These are phyloP conservation scores for Perognathus longimembris DNA, from an alignment of 2,113 vertebrate species.

Conservation along the genomic window DNA sequence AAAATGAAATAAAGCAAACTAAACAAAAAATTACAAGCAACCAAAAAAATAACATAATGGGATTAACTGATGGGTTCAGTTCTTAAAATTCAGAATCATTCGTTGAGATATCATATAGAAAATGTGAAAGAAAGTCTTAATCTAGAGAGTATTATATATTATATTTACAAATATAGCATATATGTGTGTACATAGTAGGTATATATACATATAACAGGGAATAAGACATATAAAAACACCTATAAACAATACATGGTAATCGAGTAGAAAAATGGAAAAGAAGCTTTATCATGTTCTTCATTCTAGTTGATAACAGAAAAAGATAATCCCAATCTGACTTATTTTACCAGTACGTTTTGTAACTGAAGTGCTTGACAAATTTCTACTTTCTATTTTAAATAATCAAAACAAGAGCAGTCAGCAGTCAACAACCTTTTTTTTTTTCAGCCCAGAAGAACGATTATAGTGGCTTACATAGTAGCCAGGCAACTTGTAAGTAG, in stretches of 20 bases:
- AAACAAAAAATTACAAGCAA: neutral
- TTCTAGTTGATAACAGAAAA: conserved; percentile 42
- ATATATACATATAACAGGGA: neutral
- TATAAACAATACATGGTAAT: neutral
- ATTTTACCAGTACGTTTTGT: neutral
- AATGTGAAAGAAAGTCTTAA: neutral
- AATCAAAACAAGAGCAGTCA: neutral
- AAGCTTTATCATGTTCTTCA: neutral
- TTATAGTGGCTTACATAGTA: neutral
- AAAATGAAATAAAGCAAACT: conserved; percentile 24
- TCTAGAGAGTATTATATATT: neutral
- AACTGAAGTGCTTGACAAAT: neutral
- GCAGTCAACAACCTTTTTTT: neutral
- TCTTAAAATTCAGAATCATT: conserved; percentile 31
- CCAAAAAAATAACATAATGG: neutral
- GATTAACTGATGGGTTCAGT: neutral
- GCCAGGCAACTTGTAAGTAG: conserved; percentile 68
- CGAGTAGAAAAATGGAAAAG: neutral
- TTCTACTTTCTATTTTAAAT: conserved; percentile 39
- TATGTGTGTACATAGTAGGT: too few species aligned
- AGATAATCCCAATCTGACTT: neutral
- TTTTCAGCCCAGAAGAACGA: conserved; percentile 45
- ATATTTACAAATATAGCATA: too few species aligned
- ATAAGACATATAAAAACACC: neutral
- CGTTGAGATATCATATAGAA: neutral